Evolutionary conservation across 1,140 invertebrate species (phyloP).

Genomic region (Pogonomyrmex barbatus): DNA sequence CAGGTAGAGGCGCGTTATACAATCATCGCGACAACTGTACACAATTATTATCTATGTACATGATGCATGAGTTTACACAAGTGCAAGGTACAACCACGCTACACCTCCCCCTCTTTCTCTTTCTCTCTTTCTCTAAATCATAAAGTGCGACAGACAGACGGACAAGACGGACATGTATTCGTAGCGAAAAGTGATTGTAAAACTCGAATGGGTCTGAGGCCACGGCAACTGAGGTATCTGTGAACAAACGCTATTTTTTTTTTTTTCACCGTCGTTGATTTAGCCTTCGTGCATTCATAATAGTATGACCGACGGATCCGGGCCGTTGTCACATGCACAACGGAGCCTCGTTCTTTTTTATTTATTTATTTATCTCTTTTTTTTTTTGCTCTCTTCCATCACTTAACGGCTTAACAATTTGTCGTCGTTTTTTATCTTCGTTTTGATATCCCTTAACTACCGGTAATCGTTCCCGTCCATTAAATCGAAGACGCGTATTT

Average conservation of each 20-base stretch:
- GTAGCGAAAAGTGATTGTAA: constrained; percentile 46
- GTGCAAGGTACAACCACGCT: constrained; percentile 43
- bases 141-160: constrained; percentile 45
- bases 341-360: constrained; percentile 63
- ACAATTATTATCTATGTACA: constrained; percentile 51
- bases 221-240: constrained; percentile 84
- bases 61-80: constrained; percentile 48
- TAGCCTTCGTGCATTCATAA: constrained; percentile 57
- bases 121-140: constrained; percentile 30
- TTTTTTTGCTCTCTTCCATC: constrained; percentile 77
- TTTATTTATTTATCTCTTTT: constrained; percentile 63
- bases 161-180: constrained; percentile 45
- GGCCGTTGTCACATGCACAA: constrained; percentile 66
- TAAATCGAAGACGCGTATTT: constrained; percentile 85
- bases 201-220: constrained; percentile 77
- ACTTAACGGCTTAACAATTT: constrained; percentile 77
- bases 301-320: constrained; percentile 64
- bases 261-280: constrained; percentile 63
- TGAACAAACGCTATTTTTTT: constrained; percentile 76
- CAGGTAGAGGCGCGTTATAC: constrained; percentile 14
- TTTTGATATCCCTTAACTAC: constrained; percentile 85
- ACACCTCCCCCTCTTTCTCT: not conserved
- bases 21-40: constrained; percentile 38
- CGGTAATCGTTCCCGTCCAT: constrained; percentile 84
- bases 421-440: constrained; percentile 60